phyloP scores from a whole-genome alignment of 92 coral and sea anemone species.

The Epizoanthus fatuus region DNA sequence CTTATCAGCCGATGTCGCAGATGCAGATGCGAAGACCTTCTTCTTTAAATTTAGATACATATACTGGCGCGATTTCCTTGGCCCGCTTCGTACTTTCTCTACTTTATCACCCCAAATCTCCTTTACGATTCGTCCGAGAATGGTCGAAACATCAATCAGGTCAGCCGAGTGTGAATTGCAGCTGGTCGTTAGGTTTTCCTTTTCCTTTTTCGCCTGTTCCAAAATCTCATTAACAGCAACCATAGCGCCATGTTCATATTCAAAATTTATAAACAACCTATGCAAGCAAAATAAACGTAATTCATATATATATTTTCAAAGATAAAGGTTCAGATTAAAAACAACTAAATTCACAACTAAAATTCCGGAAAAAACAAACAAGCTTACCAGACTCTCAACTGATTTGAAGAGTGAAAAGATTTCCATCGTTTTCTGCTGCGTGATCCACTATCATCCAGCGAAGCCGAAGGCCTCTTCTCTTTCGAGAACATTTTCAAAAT shows the following conservation, averaged over 20 bases:
- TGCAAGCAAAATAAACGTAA: not conserved
- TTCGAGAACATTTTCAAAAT: too few relatives aligned
- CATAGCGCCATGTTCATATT: not conserved
- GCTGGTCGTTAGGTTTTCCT: not conserved
- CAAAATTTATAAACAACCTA: slow-evolving; percentile 22
- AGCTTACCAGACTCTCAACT: too few relatives aligned
- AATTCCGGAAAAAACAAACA: too few relatives aligned
- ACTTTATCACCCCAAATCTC: slow-evolving; percentile 53
- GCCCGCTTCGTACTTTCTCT: slow-evolving; percentile 15
- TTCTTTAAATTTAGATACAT: slow-evolving; percentile 24
- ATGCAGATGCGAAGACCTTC: not conserved
- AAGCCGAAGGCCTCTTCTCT: too few relatives aligned
- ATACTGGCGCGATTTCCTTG: slow-evolving; percentile 3
- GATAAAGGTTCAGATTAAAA: too few relatives aligned
- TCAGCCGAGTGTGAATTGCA: not conserved
- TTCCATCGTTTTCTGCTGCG: too few relatives aligned
- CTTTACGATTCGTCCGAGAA: slow-evolving; percentile 23
- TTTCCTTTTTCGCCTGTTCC: slow-evolving; percentile 1
- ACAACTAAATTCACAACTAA: too few relatives aligned
- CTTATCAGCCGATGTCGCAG: too few relatives aligned
- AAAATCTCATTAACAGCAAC: slow-evolving; percentile 5
- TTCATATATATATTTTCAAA: too few relatives aligned
- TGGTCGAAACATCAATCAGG: too few relatives aligned
- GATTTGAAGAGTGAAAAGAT: too few relatives aligned
- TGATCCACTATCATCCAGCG: too few relatives aligned